A percentile compares a stretch with the other conserved stretches of the same genome.
These are phyloP conservation scores for Clarias laeviceps DNA, from an alignment of 2,797 vertebrate genomes.

Conservation along the genomic window DNA sequence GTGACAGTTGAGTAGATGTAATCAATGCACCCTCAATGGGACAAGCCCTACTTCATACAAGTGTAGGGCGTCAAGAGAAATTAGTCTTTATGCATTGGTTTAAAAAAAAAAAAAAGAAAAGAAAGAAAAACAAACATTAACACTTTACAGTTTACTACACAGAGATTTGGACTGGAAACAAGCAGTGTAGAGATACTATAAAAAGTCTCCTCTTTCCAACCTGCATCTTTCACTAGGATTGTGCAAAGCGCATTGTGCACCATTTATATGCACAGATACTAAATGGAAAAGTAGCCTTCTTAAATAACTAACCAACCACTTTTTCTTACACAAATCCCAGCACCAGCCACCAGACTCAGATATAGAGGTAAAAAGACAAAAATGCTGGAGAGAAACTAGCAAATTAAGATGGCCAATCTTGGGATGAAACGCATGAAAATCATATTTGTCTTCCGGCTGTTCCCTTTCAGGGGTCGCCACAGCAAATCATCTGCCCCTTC, in stretches of 20 bases:
- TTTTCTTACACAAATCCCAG: neutral
- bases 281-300: neutral
- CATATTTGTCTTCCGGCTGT: too few relatives aligned
- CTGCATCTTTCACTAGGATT: neutral
- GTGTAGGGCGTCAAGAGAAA: slow-evolving; percentile 37
- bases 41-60: slow-evolving; percentile 42
- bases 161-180: neutral
- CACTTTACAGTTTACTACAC: neutral
- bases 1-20: slow-evolving; percentile 51
- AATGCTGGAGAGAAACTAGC: neutral
- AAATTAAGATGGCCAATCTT: neutral
- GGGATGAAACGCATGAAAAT: neutral
- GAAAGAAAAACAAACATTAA: neutral
- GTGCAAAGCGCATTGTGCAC: neutral
- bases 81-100: slow-evolving; percentile 31
- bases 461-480: too few relatives aligned
- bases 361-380: too few relatives aligned
- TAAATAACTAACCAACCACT: too few relatives aligned
- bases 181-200: too few relatives aligned
- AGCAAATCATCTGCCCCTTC: too few relatives aligned
- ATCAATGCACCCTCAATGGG: slow-evolving; percentile 44
- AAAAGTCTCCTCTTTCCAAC: neutral
- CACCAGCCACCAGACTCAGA: neutral
- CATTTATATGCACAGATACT: neutral
- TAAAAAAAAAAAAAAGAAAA: neutral